Base-by-base conservation (phyloP, 2,113 vertebrate species). In the Dendropsophus ebraccatus region DNA sequence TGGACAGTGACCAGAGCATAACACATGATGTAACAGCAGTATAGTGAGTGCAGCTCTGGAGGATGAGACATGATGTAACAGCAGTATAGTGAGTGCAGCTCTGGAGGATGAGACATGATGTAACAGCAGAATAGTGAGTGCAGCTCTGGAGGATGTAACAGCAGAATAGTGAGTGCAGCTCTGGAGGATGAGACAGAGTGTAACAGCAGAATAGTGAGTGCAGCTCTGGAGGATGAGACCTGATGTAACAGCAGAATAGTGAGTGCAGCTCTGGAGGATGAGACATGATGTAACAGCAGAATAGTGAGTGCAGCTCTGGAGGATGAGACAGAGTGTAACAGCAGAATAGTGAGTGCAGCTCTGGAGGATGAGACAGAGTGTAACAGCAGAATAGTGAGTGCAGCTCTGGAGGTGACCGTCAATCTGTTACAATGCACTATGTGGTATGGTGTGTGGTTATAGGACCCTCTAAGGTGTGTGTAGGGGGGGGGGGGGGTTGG, bases 1-100 rank as follows among this genome's bases (percentile, higher is more conserved):
- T 5, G 13, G 28, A 62, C n/a, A 19, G 94, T 95, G 91, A 99
- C 98, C 98, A 13, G 73, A 50, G n/a, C 4, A 74, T 47, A n/a
- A 47, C 2, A 32, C 25, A 77, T 10, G 47, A 49, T 49, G 47
- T 49, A 49, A 49, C 12, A 49, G 41, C 47, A 49, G 47, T 9
- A 49, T 60, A 25, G 4, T 10, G 10, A 23, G 41, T 60, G 58
- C 58, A 60, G 58, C 58, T 12, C 58, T 60, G 58, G 58, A 11
- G 47, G 47, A 13, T 49, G 2, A 49, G 47, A 49, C 12, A 41
- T 10, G 47, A 25, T n/a, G 7, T 60, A 5, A 25, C n/a, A n/a
- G n/a, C 47, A 49, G 47, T 9, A 49, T 60, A 25, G 4, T 10
- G 10, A 23, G 41, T 60, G 58, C 58, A 60, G 58, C 58, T 12